These are phyloP conservation scores for Eristalis tenax DNA, from an alignment of 2,888 invertebrate genomes.

Conservation along the genomic window DNA sequence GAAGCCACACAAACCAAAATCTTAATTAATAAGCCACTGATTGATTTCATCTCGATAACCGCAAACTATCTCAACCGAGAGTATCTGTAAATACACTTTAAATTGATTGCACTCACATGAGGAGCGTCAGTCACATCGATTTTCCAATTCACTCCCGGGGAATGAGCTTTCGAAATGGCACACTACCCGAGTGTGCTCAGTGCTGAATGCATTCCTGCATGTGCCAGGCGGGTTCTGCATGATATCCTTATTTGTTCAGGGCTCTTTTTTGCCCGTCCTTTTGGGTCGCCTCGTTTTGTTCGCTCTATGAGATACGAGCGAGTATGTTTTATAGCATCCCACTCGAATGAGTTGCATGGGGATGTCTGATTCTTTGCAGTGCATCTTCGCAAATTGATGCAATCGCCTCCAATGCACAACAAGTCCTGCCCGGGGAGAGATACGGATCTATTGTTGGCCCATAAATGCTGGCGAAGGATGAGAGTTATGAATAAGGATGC, in stretches of 20 bases:
- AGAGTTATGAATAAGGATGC: not conserved
- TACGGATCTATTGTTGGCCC: constrained; percentile 13
- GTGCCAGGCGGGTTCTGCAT: constrained; percentile 48
- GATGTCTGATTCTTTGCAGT: constrained; percentile 13
- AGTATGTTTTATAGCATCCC: not conserved
- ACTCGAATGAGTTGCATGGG: not conserved
- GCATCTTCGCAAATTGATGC: constrained; percentile 65
- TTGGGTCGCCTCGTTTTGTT: constrained; percentile 5
- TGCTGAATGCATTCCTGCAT: constrained; percentile 41
- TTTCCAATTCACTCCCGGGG: constrained; percentile 61
- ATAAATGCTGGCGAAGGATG: constrained; percentile 15
- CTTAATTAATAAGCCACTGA: constrained; percentile 39
- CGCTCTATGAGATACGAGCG: constrained; percentile 24
- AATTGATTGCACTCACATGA: constrained; percentile 68
- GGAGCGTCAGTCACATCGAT: constrained; percentile 68
- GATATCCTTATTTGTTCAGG: constrained; percentile 61
- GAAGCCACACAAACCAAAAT: constrained; percentile 2
- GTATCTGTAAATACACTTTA: constrained; percentile 67
- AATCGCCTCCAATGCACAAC: constrained; percentile 46
- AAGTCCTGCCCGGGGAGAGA: constrained; percentile 17
- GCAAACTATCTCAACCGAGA: constrained; percentile 53
- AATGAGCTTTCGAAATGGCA: constrained; percentile 50
- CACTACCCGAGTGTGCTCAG: constrained; percentile 40
- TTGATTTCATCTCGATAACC: constrained; percentile 19
- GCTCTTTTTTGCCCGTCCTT: not conserved